These are phyloP conservation scores for Acleris cristana DNA, from an alignment of 2,888 invertebrate species.

Conservation along the genomic window DNA sequence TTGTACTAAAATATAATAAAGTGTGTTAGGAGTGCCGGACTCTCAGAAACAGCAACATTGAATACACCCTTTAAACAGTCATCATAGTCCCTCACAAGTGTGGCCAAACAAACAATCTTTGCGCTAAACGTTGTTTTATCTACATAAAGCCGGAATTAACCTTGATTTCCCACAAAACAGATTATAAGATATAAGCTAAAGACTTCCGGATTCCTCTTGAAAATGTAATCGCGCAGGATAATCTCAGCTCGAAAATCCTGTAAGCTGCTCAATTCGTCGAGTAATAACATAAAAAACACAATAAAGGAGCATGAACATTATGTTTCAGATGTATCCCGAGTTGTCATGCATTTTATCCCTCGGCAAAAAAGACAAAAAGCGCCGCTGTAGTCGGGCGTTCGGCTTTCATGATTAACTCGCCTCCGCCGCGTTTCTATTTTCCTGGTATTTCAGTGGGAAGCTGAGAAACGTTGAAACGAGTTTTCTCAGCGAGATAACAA, in stretches of 20 bases:
- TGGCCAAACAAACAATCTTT: background rate
- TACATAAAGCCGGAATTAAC: background rate
- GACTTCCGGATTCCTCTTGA: constrained; percentile 14
- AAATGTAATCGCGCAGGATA: constrained; percentile 17
- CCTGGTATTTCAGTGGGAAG: constrained; percentile 41
- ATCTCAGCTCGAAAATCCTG: constrained; percentile 13
- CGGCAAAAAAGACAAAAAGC: constrained; percentile 59
- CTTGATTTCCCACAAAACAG: constrained; percentile 1
- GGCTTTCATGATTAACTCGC: constrained; percentile 68
- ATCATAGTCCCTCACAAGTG: background rate
- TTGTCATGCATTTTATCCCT: constrained; percentile 47
- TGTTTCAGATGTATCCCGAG: constrained; percentile 39
- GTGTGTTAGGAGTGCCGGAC: too few relatives aligned
- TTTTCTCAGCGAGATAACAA: constrained; percentile 66
- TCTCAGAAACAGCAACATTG: background rate
- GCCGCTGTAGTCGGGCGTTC: constrained; percentile 57
- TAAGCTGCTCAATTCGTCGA: constrained; percentile 13
- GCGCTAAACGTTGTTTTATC: background rate
- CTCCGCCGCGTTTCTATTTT: constrained; percentile 53
- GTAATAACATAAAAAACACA: constrained; percentile 15
- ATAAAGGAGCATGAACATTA: constrained; percentile 26
- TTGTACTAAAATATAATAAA: too few relatives aligned
- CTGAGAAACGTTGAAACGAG: constrained; percentile 36
- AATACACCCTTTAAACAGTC: background rate
- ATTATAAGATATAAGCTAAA: constrained; percentile 5